Evolutionary conservation across 2,888 invertebrate species (phyloP).

Genomic region (Gisinianus flammeolus): DNA sequence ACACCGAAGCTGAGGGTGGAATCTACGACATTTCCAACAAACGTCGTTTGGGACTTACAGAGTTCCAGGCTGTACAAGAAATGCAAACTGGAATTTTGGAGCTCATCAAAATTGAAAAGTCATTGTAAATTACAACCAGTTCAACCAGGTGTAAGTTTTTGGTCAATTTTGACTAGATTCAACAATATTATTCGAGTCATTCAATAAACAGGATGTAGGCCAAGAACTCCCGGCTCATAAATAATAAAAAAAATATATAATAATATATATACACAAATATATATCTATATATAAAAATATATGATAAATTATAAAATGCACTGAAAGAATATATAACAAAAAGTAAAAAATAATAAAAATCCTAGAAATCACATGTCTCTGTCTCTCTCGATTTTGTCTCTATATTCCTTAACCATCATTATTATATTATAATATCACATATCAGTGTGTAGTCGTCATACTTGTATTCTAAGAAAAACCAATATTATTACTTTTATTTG

Average conservation of each 20-base stretch:
- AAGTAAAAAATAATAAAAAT: constrained; percentile 24
- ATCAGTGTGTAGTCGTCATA: not conserved
- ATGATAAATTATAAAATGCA: constrained; percentile 1
- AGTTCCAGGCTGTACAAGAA: constrained; percentile 65
- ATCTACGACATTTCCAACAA: constrained; percentile 66
- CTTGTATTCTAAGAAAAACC: not conserved
- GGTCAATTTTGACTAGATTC: not conserved
- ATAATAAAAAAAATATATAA: constrained; percentile 28
- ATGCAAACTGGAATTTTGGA: constrained; percentile 65
- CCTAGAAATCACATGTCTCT: not conserved
- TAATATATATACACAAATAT: constrained; percentile 22
- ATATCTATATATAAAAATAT: not conserved
- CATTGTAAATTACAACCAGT: constrained; percentile 49
- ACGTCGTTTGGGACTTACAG: constrained; percentile 66
- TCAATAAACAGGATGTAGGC: constrained; percentile 33
- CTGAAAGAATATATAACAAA: constrained; percentile 19
- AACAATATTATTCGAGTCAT: constrained; percentile 22
- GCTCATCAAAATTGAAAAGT: constrained; percentile 64
- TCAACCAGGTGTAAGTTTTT: constrained; percentile 6
- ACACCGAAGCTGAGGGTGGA: constrained; percentile 65
- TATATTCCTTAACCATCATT: not conserved
- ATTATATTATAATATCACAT: not conserved
- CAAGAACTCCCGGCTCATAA: constrained; percentile 35
- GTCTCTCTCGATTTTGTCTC: too few relatives aligned
- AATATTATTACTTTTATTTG: not conserved